Evolutionary conservation across 2,888 invertebrate genomes (phyloP).

Genomic region (Adelognathus sp.): DNA sequence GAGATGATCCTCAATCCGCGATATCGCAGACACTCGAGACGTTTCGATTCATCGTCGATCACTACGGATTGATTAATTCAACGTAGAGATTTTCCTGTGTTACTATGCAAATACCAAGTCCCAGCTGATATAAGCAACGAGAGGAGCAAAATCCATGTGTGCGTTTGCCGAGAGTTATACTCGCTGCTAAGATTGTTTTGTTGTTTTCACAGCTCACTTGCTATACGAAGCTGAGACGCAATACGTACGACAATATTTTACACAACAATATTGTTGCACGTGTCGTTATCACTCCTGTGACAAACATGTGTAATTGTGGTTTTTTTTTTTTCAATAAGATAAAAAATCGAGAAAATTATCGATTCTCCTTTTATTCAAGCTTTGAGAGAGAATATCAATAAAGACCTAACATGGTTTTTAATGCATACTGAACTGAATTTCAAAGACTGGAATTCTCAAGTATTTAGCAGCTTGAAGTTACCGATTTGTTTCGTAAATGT

Average conservation of each 20-base stretch:
- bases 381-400: too few relatives aligned
- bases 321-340: background rate
- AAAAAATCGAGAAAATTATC: too few relatives aligned
- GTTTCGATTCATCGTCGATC: conserved; percentile 22
- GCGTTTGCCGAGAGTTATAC: background rate
- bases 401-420: too few relatives aligned
- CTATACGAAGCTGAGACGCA: background rate
- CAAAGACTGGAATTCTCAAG: too few relatives aligned
- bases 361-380: too few relatives aligned
- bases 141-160: background rate
- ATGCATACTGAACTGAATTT: too few relatives aligned
- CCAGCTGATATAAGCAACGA: background rate
- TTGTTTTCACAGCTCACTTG: background rate
- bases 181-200: conserved; percentile 2
- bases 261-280: conserved; percentile 14
- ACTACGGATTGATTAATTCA: conserved; percentile 15
- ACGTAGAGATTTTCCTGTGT: background rate
- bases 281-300: conserved; percentile 15
- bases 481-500: too few relatives aligned
- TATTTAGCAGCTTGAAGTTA: too few relatives aligned
- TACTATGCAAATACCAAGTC: conserved; percentile 33
- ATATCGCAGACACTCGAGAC: conserved; percentile 16
- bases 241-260: background rate
- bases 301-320: background rate
- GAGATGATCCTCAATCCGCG: conserved; percentile 19